These are phyloP conservation scores for Stichopus horrens DNA, from an alignment of 53 echinoderm and acorn worm species.

Conservation along the genomic window DNA sequence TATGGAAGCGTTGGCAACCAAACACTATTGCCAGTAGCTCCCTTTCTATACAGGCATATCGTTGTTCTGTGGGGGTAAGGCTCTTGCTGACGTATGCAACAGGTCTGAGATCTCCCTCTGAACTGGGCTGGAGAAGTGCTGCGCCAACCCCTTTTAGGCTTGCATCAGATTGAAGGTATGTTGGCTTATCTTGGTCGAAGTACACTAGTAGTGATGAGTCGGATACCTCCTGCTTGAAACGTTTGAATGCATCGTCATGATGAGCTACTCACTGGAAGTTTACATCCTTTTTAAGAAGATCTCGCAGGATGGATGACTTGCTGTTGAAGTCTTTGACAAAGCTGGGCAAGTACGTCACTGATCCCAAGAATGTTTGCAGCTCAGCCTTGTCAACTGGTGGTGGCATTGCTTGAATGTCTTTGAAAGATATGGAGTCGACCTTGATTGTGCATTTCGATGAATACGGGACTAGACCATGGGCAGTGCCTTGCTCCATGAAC, in stretches of 20 bases:
- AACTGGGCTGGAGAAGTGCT: slow-evolving; percentile 39
- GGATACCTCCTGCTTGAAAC: too few species aligned
- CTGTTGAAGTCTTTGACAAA: too few species aligned
- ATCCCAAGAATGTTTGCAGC: slow-evolving; percentile 58
- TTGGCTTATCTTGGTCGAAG: too few species aligned
- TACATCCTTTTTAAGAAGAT: slow-evolving; percentile 55
- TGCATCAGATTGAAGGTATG: too few species aligned
- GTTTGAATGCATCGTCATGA: too few species aligned
- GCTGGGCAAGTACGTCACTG: too few species aligned
- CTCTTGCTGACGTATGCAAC: slow-evolving; percentile 40
- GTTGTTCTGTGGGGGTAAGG: slow-evolving; percentile 9
- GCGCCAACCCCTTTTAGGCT: too few species aligned
- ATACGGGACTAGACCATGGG: slow-evolving; percentile 54
- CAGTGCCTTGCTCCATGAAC: slow-evolving; percentile 34
- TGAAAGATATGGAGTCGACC: slow-evolving; percentile 46
- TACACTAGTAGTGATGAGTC: too few species aligned
- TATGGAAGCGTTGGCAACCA: slow-evolving; percentile 56
- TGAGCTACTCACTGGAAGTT: slow-evolving; percentile 54
- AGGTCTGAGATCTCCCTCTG: slow-evolving; percentile 17
- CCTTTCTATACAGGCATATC: slow-evolving; percentile 53
- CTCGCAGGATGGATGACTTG: slow-evolving; percentile 43
- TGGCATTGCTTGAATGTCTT: slow-evolving; percentile 49
- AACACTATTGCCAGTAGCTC: slow-evolving; percentile 57
- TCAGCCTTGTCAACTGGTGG: slow-evolving; percentile 59
- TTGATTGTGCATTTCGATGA: slow-evolving; percentile 65